phyloP scores from a whole-genome alignment of 2,113 vertebrate species.

The Gobio gobio region DNA sequence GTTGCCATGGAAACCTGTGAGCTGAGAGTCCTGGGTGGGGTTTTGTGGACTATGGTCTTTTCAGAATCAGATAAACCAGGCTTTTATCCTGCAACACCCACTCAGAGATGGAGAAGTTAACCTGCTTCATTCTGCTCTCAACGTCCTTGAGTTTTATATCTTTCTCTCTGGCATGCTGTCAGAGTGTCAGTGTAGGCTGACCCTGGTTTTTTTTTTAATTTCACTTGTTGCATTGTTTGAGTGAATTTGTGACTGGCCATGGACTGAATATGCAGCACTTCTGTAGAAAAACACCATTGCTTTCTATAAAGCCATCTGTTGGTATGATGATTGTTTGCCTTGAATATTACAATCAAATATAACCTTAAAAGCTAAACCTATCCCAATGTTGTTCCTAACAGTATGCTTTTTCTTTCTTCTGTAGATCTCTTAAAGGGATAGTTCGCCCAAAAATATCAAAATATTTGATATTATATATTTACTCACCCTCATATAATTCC shows the following conservation, averaged over 20 bases:
- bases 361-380: background rate
- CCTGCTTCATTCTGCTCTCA: slow-evolving; percentile 41
- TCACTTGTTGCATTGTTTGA: slow-evolving; percentile 29
- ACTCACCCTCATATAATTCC: no score
- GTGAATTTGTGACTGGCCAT: background rate
- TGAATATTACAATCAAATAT: background rate
- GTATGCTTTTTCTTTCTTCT: background rate
- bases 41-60: slow-evolving; percentile 55
- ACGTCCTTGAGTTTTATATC: slow-evolving; percentile 47
- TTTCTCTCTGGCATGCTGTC: slow-evolving; percentile 25
- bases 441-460: no score
- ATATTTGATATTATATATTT: no score
- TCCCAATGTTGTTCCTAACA: background rate
- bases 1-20: slow-evolving; percentile 58
- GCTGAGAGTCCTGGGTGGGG: slow-evolving; percentile 37
- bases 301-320: background rate
- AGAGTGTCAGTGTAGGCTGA: slow-evolving; percentile 27
- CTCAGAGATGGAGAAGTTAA: slow-evolving; percentile 43
- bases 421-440: background rate
- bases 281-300: background rate
- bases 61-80: slow-evolving; percentile 46
- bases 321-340: background rate
- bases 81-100: slow-evolving; percentile 54
- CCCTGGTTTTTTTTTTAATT: slow-evolving; percentile 2
- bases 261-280: background rate